Evolutionary conservation across 2,113 vertebrate genomes (phyloP), one percentile per base, ranked within the genome.

Genomic region (Eudyptes chrysolophus): DNA sequence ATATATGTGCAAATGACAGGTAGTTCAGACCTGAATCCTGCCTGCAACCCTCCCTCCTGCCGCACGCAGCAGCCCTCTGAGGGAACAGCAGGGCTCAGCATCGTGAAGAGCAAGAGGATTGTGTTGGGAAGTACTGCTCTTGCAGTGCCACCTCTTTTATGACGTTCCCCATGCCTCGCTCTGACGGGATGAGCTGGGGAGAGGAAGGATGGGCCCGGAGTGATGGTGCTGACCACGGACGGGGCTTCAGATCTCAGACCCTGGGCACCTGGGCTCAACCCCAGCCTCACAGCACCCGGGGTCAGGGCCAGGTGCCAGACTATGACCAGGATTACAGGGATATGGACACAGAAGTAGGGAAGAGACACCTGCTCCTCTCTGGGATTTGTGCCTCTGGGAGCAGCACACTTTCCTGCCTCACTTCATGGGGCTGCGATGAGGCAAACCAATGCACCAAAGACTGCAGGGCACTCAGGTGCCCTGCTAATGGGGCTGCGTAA

Each of bases 121-220:
- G 17, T 11, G 19, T 8, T 44, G 68, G n/a, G 40, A 75, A 62
- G 27, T 11, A 21, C n/a, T 80, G 42, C 27, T 49, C 46, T 15
- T 25, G 38, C 21, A 58, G 17, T 22, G 20, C 11, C 2, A 0
- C n/a, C 30, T 55, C 42, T 57, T 75, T 51, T 29, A 11, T 2
- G 24, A 24, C 30, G 49, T 75, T 85, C 42, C 10, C 44, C 9
- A 1, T 52, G 49, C 13, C 55, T 69, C 1, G 0, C 42, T 69
- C 36, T 57, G 36, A 51, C 0, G 1, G 54, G 11, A 17, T 13
- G 9, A 75, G 26, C 4, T 44, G 30, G 9, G 20, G 29, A 87
- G 22, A 51, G 36, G 54, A 84, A 46, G 25, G 16, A 52, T 0
- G 0, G 88, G 16, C 5, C 42, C 40, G 61, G 18, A 52, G 6